phyloP scores from a whole-genome alignment of 2,797 vertebrate genomes.

The Epinephelus malabaricus region DNA sequence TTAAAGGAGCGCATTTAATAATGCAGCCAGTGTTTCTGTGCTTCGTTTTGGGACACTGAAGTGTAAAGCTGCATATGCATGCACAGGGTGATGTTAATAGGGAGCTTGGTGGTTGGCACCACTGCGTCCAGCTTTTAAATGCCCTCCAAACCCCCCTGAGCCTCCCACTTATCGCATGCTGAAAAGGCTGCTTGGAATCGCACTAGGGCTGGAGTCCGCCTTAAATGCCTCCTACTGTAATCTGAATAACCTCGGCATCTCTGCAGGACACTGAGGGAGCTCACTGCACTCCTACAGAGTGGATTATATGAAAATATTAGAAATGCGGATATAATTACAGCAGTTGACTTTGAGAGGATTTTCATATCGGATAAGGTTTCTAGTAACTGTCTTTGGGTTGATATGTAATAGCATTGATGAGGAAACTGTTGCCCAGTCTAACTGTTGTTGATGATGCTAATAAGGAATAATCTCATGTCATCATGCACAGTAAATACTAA shows the following conservation, averaged over 20 bases:
- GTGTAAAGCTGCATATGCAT: slow-evolving; percentile 54
- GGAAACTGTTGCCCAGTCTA: slow-evolving; percentile 36
- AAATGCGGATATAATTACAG: slow-evolving; percentile 44
- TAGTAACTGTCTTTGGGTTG: slow-evolving; percentile 33
- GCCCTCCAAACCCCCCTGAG: slow-evolving; percentile 47
- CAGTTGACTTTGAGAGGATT: slow-evolving; percentile 43
- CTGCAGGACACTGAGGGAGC: slow-evolving; percentile 35
- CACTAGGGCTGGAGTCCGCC: slow-evolving; percentile 29
- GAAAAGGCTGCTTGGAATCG: slow-evolving; percentile 47
- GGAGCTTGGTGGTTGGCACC: slow-evolving; percentile 47
- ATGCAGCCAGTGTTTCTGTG: slow-evolving; percentile 57
- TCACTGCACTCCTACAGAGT: slow-evolving; percentile 30
- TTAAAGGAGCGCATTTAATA: slow-evolving; percentile 67
- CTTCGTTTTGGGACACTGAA: slow-evolving; percentile 26
- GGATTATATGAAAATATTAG: slow-evolving; percentile 36
- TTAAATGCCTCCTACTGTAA: slow-evolving; percentile 57
- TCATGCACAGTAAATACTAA: slow-evolving; percentile 38
- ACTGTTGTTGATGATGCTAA: slow-evolving; percentile 34
- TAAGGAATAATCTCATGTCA: slow-evolving; percentile 41
- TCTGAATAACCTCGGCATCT: slow-evolving; percentile 56
- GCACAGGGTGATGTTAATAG: slow-evolving; percentile 52
- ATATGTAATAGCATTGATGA: slow-evolving; percentile 41
- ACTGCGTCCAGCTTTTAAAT: slow-evolving; percentile 63
- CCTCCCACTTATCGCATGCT: slow-evolving; percentile 52
- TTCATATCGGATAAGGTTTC: slow-evolving; percentile 44